phyloP scores from a whole-genome alignment of 1,140 invertebrate genomes.

The Pollicipes pollicipes region DNA sequence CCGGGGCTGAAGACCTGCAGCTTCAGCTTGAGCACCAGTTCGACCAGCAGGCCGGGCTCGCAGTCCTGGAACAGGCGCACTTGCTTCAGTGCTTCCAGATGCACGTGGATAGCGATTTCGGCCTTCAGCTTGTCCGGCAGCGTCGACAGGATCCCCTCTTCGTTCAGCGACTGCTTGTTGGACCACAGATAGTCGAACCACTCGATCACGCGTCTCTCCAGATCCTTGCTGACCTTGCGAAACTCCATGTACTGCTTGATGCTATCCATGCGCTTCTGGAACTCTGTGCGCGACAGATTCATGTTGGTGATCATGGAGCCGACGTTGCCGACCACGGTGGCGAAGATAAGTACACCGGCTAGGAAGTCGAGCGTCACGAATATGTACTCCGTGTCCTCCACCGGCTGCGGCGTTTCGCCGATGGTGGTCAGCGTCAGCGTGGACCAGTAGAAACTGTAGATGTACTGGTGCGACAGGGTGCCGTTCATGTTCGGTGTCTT shows the following conservation, averaged over 20 bases:
- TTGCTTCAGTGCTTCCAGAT: slow-evolving; percentile 76
- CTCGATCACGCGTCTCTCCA: slow-evolving; percentile 76
- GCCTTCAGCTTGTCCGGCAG: slow-evolving; percentile 88
- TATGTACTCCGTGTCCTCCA: slow-evolving; percentile 65
- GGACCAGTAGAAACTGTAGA: slow-evolving; percentile 87
- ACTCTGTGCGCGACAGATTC: slow-evolving; percentile 82
- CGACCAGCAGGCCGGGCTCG: slow-evolving; percentile 79
- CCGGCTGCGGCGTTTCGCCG: slow-evolving; percentile 58
- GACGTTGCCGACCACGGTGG: slow-evolving; percentile 41
- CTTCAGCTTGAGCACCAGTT: slow-evolving; percentile 75
- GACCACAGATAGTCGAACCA: slow-evolving; percentile 97
- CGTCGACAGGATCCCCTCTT: slow-evolving; percentile 56
- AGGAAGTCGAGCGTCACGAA: slow-evolving; percentile 79
- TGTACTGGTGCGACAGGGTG: slow-evolving; percentile 58
- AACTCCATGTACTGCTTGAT: slow-evolving; percentile 96
- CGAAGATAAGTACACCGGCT: slow-evolving; percentile 34
- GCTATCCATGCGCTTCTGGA: slow-evolving; percentile 87
- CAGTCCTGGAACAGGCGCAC: slow-evolving; percentile 84
- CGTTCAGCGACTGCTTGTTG: slow-evolving; percentile 76
- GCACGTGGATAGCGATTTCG: slow-evolving; percentile 90
- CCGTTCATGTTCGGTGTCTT: slow-evolving; percentile 37
- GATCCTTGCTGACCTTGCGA: slow-evolving; percentile 56
- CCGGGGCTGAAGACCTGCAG: slow-evolving; percentile 88
- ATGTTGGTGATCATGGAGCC: slow-evolving; percentile 95
- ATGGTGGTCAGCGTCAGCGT: slow-evolving; percentile 88